Evolutionary conservation across 2,888 invertebrate species (phyloP), one percentile per base, ranked within the genome.

Genomic region (Isotomurus palustris): DNA sequence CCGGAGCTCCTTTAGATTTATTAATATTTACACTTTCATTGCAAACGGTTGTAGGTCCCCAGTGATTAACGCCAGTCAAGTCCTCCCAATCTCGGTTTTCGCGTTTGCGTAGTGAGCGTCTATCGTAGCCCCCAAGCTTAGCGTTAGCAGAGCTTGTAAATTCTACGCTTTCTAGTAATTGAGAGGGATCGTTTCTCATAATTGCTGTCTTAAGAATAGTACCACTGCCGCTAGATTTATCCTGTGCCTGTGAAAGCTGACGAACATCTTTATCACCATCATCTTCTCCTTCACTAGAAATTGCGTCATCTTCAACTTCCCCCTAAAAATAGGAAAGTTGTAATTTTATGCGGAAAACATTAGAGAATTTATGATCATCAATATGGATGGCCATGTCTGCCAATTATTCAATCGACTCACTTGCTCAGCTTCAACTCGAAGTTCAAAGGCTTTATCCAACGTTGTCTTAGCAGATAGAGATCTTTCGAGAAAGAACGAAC

Each of bases 401-500:
- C n/a, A n/a, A n/a, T n/a, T n/a, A n/a, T n/a, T n/a, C n/a, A n/a
- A n/a, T n/a, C n/a, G n/a, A n/a, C 63, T 56, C 68, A 81, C 85
- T 72, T 83, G 83, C 67, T 86, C 85, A 1, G 86, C 85, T 32
- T 66, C 64, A 4, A 69, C 57, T 72, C 85, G 84, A 35, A 90
- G 76, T 73, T 88, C 88, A 66, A 82, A 81, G 5, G 90, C 90
- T 74, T 85, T 81, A 67, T 87, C 84, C 59, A 95, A 80, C 0
- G 91, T 93, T 74, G 90, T 88, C 66, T 90, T 83, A 0, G 95
- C 95, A 67, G 93, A 94, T 74, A 89, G 91, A 66, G 94, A 94
- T 66, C 95, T 82, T 75, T 95, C 95, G 67, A 96, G 78, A 80
- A 91, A 93, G 76, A 90, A 95, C 1, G 67, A 67, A 52, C 94